These are phyloP conservation scores for Portunus trituberculatus DNA, from an alignment of 1,140 invertebrate species.

Conservation along the genomic window DNA sequence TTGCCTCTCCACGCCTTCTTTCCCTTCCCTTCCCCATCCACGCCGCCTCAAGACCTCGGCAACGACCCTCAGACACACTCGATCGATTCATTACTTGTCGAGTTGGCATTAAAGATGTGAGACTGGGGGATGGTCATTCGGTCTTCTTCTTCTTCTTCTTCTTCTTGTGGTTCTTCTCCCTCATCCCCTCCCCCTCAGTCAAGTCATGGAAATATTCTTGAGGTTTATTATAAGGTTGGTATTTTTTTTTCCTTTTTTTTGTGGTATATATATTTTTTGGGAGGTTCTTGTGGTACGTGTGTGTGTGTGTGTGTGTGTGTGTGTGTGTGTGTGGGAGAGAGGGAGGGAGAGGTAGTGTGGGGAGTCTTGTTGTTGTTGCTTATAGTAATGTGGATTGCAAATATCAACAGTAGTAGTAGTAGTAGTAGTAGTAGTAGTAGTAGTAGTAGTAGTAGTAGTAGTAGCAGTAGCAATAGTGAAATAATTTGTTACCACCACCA, in stretches of 20 bases:
- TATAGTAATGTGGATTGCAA: background rate
- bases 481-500: background rate
- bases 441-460: background rate
- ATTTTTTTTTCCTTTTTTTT: too few species aligned
- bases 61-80: background rate
- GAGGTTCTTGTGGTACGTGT: too few species aligned
- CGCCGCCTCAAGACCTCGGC: background rate
- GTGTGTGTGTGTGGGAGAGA: too few species aligned
- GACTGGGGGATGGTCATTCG: too few species aligned
- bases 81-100: slow-evolving; percentile 17
- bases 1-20: background rate
- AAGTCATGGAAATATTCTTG: background rate
- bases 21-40: background rate
- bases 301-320: too few species aligned
- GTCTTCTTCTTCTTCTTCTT: background rate
- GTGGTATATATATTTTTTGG: too few species aligned
- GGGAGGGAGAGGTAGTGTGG: too few species aligned
- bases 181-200: background rate
- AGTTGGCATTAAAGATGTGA: too few species aligned
- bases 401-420: background rate
- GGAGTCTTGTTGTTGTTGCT: background rate
- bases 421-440: background rate
- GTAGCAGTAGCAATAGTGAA: slow-evolving; percentile 1
- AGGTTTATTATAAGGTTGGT: too few species aligned
- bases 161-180: background rate